Evolutionary conservation across 92 coral and sea anemone species (phyloP).

Genomic region (Actinostola sp.): DNA sequence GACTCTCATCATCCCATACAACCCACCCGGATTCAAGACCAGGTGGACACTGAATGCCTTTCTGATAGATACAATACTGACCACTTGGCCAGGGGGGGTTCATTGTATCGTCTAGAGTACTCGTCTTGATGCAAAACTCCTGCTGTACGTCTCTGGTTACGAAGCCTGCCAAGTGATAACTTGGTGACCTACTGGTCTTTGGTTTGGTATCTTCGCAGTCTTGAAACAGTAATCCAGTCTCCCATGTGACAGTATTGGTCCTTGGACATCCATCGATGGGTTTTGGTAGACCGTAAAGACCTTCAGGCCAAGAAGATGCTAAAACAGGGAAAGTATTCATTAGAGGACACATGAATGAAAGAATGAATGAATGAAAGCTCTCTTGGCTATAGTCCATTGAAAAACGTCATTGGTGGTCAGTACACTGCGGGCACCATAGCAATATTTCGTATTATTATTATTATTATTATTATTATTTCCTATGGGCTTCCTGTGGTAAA

Average conservation of each 20-base stretch:
- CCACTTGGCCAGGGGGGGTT: slow-evolving; percentile 72
- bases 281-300: slow-evolving; percentile 72
- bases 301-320: slow-evolving; percentile 60
- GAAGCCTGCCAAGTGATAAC: slow-evolving; percentile 62
- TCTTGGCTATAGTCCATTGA: not conserved
- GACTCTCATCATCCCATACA: slow-evolving; percentile 66
- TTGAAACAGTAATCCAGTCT: slow-evolving; percentile 62
- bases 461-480: too few species aligned
- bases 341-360: too few species aligned
- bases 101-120: slow-evolving; percentile 19
- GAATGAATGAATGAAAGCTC: too few species aligned
- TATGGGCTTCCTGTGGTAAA: too few species aligned
- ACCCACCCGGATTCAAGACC: slow-evolving; percentile 61
- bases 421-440: too few species aligned
- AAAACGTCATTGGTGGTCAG: too few species aligned
- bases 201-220: slow-evolving; percentile 66
- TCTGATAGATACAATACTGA: slow-evolving; percentile 68
- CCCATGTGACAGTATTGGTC: slow-evolving; percentile 42
- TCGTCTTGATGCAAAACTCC: slow-evolving; percentile 72
- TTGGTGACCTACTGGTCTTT: slow-evolving; percentile 40
- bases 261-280: slow-evolving; percentile 71
- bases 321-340: too few species aligned
- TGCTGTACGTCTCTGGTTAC: slow-evolving; percentile 52
- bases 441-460: too few species aligned
- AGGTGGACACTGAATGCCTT: slow-evolving; percentile 54